Percentiles rank a stretch among this genome's conserved stretches.
Conservation (phyloP, 2,888 invertebrate species). For the Heliconius erato region DNA sequence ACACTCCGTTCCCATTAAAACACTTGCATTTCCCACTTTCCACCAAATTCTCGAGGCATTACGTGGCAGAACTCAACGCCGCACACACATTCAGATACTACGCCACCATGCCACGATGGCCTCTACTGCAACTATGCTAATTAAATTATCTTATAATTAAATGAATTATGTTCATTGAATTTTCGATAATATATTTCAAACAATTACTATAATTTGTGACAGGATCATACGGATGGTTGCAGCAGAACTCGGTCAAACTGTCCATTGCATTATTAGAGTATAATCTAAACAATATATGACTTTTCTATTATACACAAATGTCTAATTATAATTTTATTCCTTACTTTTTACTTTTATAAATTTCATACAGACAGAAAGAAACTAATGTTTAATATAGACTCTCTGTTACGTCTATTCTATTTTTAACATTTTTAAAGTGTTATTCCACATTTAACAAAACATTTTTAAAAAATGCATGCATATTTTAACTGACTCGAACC, state of each 20-base stretch:
- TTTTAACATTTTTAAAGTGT: no score
- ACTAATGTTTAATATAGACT: no score
- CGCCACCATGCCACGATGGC: no score
- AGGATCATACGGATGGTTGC: not conserved
- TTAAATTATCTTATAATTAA: no score
- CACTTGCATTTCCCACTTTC: not conserved
- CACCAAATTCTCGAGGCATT: not conserved
- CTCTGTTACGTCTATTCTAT: no score
- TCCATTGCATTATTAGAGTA: not conserved
- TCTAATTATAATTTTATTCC: not conserved
- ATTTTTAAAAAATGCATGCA: no score
- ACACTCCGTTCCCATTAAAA: not conserved
- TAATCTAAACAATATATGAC: not conserved
- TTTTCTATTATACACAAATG: not conserved
- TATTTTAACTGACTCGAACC: no score
- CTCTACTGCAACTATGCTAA: no score
- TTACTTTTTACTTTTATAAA: not conserved
- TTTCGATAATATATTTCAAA: not conserved
- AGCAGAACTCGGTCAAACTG: not conserved
- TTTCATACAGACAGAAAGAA: no score
- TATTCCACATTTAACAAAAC: no score
- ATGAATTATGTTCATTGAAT: not conserved
- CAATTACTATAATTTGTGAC: not conserved
- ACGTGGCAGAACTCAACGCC: not conserved
- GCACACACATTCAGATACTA: no score